A percentile compares a stretch with the other conserved stretches of the same genome.
Conservation (phyloP, 2,797 vertebrate genomes). For the Lepus townsendii region DNA sequence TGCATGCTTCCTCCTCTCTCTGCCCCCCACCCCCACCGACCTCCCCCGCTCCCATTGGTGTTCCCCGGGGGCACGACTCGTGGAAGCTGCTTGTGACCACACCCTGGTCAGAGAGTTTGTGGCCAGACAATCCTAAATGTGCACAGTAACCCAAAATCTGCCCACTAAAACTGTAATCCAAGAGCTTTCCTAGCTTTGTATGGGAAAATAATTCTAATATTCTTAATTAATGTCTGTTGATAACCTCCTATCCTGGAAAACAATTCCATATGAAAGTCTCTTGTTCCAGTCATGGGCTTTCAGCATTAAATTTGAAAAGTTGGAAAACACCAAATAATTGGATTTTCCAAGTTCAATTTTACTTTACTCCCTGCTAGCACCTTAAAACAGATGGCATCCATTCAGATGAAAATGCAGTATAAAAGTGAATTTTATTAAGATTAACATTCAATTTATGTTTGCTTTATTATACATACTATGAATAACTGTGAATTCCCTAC, state of each 20-base stretch:
- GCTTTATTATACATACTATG: constrained; percentile 31
- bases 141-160: not conserved
- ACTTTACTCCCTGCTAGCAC: constrained; percentile 21
- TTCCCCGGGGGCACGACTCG: not conserved
- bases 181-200: constrained; percentile 38
- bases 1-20: not conserved
- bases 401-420: constrained; percentile 71
- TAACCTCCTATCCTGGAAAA: constrained; percentile 4
- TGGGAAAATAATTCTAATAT: not conserved
- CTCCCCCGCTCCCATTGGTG: not conserved
- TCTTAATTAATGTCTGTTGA: constrained; percentile 16
- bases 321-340: constrained; percentile 55
- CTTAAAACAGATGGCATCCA: constrained; percentile 71
- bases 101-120: not conserved
- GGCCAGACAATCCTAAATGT: not conserved
- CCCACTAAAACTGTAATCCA: constrained; percentile 26
- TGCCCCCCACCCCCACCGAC: not conserved
- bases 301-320: constrained; percentile 42
- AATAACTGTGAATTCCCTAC: constrained; percentile 67
- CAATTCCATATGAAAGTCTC: not conserved
- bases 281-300: not conserved
- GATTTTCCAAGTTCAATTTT: constrained; percentile 64
- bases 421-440: constrained; percentile 75
- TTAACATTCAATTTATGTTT: constrained; percentile 70
- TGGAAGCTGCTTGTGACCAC: constrained; percentile 3